Evolutionary conservation across 1,140 invertebrate species (phyloP).

Genomic region (Eupristina koningsbergeri): DNA sequence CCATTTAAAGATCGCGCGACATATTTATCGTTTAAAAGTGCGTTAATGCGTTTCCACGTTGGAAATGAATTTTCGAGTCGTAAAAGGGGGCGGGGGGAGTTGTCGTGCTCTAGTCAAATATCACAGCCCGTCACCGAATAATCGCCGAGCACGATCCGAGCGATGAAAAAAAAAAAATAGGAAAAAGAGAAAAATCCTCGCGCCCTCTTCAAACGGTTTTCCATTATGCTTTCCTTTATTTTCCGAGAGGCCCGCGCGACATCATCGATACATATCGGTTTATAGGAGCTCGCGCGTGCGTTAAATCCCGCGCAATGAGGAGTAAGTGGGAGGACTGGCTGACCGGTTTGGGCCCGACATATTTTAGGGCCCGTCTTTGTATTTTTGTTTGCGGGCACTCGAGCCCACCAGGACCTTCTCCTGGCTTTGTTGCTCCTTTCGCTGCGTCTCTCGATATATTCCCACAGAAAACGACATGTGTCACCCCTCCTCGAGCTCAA

Average conservation of each 20-base stretch:
- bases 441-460: constrained; percentile 42
- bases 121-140: constrained; percentile 8
- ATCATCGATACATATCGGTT: constrained; percentile 36
- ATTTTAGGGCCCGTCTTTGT: constrained; percentile 63
- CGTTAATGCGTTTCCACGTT: too few relatives aligned
- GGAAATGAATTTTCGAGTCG: not conserved
- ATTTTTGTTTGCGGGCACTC: constrained; percentile 68
- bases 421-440: constrained; percentile 46
- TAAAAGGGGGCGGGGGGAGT: not conserved
- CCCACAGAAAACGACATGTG: constrained; percentile 46
- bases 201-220: not conserved
- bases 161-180: not conserved
- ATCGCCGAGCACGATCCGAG: constrained; percentile 11
- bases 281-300: constrained; percentile 11
- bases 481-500: constrained; percentile 36
- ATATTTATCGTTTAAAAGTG: too few relatives aligned
- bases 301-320: constrained; percentile 17
- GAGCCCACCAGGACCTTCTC: constrained; percentile 57
- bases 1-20: too few relatives aligned
- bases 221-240: not conserved
- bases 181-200: not conserved
- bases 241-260: not conserved
- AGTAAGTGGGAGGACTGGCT: constrained; percentile 47
- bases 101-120: not conserved
- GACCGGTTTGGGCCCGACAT: constrained; percentile 64